Evolutionary conservation across 2,888 invertebrate genomes (phyloP).

Genomic region (Petrophora chlorosata): DNA sequence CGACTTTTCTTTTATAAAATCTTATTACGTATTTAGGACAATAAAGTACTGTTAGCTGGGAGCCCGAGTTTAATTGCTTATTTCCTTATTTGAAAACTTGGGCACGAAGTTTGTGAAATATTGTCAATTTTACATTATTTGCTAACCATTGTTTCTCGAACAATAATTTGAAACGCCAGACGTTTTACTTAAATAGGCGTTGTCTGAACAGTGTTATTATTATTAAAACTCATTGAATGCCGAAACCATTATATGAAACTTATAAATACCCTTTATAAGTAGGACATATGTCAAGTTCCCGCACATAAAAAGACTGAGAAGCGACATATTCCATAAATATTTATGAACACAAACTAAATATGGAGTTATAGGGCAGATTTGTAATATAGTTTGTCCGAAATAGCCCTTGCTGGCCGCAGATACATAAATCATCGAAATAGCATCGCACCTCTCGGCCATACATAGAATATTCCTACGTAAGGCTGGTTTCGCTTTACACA

Average conservation of each 20-base stretch:
- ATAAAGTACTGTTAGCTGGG: too few relatives aligned
- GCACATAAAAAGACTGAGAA: background rate
- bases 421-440: slow-evolving; percentile 33
- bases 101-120: background rate
- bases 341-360: background rate
- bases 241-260: too few relatives aligned
- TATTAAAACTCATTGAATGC: too few relatives aligned
- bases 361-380: background rate
- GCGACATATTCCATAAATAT: background rate
- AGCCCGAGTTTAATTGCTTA: background rate
- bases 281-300: too few relatives aligned
- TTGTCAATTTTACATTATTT: background rate
- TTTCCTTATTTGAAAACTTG: background rate
- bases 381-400: slow-evolving; percentile 23
- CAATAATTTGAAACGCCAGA: background rate
- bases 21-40: too few relatives aligned
- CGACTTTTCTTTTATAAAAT: too few relatives aligned
- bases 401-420: slow-evolving; percentile 6
- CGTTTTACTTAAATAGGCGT: too few relatives aligned
- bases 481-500: slow-evolving; percentile 41
- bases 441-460: slow-evolving; percentile 28
- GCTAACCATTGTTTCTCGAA: background rate
- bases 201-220: too few relatives aligned
- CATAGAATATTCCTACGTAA: slow-evolving; percentile 24
- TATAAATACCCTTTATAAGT: too few relatives aligned